A percentile compares a stretch with the other conserved stretches of the same genome.
Conservation (phyloP, 1,140 invertebrate genomes). For the Potamilus streckersoni region DNA sequence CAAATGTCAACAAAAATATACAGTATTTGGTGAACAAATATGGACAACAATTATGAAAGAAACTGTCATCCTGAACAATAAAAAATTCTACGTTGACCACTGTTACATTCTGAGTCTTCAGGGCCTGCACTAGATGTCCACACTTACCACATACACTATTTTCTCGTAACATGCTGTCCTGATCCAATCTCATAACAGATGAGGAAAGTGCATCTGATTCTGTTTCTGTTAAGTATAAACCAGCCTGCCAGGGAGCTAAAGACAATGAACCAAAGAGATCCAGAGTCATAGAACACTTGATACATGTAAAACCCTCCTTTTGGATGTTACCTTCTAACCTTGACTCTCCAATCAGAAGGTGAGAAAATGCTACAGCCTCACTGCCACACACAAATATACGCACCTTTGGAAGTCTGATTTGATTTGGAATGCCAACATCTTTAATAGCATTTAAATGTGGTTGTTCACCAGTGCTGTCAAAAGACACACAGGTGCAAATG, state of each 20-base stretch:
- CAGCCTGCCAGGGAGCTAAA: no score
- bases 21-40: conserved; percentile 31
- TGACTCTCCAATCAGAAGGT: conserved; percentile 12
- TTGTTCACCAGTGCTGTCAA: no score
- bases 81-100: conserved; percentile 25
- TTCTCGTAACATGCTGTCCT: no score
- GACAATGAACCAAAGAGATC: conserved; percentile 7
- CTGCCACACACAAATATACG: conserved; percentile 27
- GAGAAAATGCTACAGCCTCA: conserved; percentile 23
- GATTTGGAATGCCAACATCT: conserved; percentile 9
- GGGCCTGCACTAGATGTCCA: no score
- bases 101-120: conserved; percentile 1
- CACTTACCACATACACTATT: no score
- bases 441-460: no score
- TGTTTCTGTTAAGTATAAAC: no score
- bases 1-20: conserved; percentile 33
- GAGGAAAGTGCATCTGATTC: no score
- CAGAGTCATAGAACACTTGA: conserved; percentile 22
- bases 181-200: no score
- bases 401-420: conserved; percentile 27
- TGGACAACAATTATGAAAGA: conserved; percentile 25
- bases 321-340: background rate
- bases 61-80: conserved; percentile 24
- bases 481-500: no score
- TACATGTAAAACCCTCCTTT: conserved; percentile 10